phyloP scores from a whole-genome alignment of 2,797 vertebrate genomes.

The Margarornis squamiger region DNA sequence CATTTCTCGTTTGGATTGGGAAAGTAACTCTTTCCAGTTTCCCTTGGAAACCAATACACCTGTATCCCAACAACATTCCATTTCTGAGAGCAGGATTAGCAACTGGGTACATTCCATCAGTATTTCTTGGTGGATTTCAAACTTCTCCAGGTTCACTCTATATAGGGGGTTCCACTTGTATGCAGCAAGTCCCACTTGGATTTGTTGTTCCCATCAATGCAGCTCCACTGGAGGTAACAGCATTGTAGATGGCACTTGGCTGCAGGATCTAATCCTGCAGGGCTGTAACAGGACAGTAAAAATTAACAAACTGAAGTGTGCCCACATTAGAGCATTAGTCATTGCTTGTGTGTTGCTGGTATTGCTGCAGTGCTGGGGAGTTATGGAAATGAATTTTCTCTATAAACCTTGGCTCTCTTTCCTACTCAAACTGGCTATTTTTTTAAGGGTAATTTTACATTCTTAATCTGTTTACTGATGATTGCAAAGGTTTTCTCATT shows the following conservation, averaged over 20 bases:
- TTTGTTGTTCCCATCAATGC: conserved; percentile 33
- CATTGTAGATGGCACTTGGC: background rate
- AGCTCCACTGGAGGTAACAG: background rate
- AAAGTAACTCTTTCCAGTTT: background rate
- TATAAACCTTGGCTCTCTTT: background rate
- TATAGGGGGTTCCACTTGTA: background rate
- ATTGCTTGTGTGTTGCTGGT: background rate
- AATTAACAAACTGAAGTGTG: conserved; percentile 30
- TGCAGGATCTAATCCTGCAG: conserved; percentile 13
- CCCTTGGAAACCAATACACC: background rate
- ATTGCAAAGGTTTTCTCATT: background rate
- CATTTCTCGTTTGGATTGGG: background rate
- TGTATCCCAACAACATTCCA: background rate
- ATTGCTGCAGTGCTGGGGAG: background rate
- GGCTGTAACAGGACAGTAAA: conserved; percentile 22
- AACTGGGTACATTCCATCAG: background rate
- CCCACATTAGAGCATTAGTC: conserved; percentile 30
- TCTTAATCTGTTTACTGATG: background rate
- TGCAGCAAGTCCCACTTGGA: background rate
- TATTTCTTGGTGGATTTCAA: background rate
- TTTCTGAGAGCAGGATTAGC: background rate
- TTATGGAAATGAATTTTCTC: conserved; percentile 1
- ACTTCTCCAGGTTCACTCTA: background rate
- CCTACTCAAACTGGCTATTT: background rate
- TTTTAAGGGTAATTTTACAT: background rate